Conservation (phyloP, 1,140 invertebrate species). For the Ericerus pela region DNA sequence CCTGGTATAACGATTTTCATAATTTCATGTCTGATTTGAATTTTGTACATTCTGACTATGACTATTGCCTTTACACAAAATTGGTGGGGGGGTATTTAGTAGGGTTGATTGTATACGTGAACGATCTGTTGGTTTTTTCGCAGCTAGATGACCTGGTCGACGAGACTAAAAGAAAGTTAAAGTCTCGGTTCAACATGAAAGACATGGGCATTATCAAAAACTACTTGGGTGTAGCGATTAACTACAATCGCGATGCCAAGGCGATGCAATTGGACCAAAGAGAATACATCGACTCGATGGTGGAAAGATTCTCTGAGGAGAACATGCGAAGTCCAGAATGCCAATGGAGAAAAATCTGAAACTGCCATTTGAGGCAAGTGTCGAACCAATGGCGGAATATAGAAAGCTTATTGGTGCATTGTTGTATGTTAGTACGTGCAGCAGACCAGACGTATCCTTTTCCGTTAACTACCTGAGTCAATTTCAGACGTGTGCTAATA, state of each 20-base stretch:
- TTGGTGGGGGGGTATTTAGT: neutral
- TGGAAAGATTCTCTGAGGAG: neutral
- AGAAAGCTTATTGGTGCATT: slow-evolving; percentile 28
- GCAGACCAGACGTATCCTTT: slow-evolving; percentile 32
- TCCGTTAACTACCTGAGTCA: slow-evolving; percentile 23
- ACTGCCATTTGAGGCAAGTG: neutral
- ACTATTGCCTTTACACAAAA: slow-evolving; percentile 1
- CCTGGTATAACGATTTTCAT: slow-evolving; percentile 22
- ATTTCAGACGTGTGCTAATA: slow-evolving; percentile 26
- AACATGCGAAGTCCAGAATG: neutral
- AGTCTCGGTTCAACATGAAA: neutral
- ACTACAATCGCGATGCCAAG: neutral
- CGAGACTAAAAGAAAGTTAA: neutral
- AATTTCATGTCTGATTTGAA: slow-evolving; percentile 4
- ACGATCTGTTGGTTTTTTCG: neutral
- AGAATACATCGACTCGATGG: neutral
- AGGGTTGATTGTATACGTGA: neutral
- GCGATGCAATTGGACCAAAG: neutral
- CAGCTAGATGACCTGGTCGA: neutral
- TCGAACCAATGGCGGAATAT: slow-evolving; percentile 22
- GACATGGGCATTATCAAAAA: neutral
- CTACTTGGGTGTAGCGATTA: neutral
- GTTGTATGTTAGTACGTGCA: slow-evolving; percentile 30
- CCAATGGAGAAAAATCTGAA: neutral
- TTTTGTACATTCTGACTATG: too few species aligned